A percentile compares a stretch with the other conserved stretches of the same genome.
These are phyloP conservation scores for Uloborus diversus DNA, from an alignment of 1,140 invertebrate genomes.

Conservation along the genomic window DNA sequence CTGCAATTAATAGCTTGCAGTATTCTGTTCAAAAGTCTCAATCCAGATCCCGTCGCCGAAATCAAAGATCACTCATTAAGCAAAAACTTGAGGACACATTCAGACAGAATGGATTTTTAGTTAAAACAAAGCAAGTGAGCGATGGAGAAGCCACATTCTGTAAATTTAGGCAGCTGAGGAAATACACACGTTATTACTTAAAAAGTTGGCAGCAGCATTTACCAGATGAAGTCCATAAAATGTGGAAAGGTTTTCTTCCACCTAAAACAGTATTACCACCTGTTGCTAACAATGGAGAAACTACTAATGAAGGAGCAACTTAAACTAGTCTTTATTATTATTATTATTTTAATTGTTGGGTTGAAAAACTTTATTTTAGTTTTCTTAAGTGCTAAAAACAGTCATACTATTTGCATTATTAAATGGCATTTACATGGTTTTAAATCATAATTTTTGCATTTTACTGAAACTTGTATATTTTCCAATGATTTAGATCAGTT, in stretches of 20 bases:
- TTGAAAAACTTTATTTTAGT: too few species aligned
- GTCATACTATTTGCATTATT: too few species aligned
- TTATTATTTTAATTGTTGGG: too few species aligned
- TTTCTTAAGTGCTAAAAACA: too few species aligned
- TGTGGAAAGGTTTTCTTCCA: conserved; percentile 61
- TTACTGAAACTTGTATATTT: too few species aligned
- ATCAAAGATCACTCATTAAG: conserved; percentile 81
- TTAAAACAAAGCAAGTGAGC: conserved; percentile 90
- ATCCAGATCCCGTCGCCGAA: conserved; percentile 70
- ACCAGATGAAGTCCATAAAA: conserved; percentile 69
- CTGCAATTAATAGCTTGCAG: background rate
- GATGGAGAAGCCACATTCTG: conserved; percentile 92
- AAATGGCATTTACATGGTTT: too few species aligned
- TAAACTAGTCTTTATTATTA: too few species aligned
- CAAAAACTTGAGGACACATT: conserved; percentile 89
- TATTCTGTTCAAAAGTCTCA: conserved; percentile 45
- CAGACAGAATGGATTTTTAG: conserved; percentile 89
- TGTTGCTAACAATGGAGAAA: background rate
- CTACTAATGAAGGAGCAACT: background rate
- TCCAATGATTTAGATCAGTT: too few species aligned
- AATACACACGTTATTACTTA: conserved; percentile 90
- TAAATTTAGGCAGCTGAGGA: conserved; percentile 88
- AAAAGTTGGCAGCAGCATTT: conserved; percentile 93
- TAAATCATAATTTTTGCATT: too few species aligned
- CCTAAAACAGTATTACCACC: conserved; percentile 59